phyloP scores from a whole-genome alignment of 35 echinoderm and acorn worm genomes.

The Strongylocentrotus purpuratus region DNA sequence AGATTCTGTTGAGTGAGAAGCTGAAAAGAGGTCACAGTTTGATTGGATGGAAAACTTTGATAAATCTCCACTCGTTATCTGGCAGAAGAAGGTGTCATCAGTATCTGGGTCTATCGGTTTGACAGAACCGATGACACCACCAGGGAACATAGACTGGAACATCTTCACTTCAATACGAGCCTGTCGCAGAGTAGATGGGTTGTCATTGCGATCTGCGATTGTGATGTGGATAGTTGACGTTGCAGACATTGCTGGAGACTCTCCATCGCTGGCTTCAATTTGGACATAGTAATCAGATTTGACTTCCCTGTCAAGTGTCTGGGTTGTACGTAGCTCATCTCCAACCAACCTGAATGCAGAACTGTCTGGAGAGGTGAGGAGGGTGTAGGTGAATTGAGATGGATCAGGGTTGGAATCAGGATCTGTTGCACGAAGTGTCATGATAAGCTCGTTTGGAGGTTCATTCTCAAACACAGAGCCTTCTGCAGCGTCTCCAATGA shows the following conservation, averaged over 20 bases:
- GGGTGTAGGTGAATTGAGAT: conserved; percentile 64
- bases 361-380: conserved; percentile 54
- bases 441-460: conserved; percentile 64
- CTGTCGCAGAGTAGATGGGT: conserved; percentile 77
- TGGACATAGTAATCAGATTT: conserved; percentile 75
- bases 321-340: conserved; percentile 64
- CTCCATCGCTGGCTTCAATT: conserved; percentile 89
- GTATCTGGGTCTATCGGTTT: conserved; percentile 82
- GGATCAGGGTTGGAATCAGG: conserved; percentile 78
- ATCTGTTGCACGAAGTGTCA: conserved; percentile 90
- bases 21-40: conserved; percentile 71
- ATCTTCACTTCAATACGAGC: conserved; percentile 91
- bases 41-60: conserved; percentile 75
- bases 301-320: conserved; percentile 72
- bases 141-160: conserved; percentile 75
- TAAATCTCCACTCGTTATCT: conserved; percentile 68
- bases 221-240: conserved; percentile 76
- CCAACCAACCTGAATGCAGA: conserved; percentile 66
- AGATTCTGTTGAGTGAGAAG: conserved; percentile 59
- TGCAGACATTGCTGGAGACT: conserved; percentile 72
- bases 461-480: conserved; percentile 85
- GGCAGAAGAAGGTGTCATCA: conserved; percentile 79
- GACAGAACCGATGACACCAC: conserved; percentile 77
- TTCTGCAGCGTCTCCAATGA: conserved; percentile 60
- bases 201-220: conserved; percentile 85